Base-by-base conservation (phyloP, 2,797 vertebrate genomes). In the Bryconaethiops microstoma region DNA sequence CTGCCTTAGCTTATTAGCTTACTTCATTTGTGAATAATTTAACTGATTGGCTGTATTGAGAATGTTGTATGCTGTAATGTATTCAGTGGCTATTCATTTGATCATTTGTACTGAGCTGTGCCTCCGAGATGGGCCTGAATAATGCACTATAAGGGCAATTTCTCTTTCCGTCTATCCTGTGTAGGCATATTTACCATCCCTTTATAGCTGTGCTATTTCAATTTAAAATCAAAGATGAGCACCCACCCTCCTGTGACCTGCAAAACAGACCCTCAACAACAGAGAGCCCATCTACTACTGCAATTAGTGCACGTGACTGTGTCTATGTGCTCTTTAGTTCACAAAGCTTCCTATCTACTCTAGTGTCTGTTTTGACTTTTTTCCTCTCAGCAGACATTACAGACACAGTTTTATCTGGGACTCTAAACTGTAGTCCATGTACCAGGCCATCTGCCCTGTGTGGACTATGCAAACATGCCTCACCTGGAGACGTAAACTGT, bases 11-110 rank as follows among this genome's bases (percentile, higher is more conserved):
- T 81, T 72, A 82, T 79, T 83, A 69, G 64, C 6, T 23, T 50
- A 68, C 29, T 63, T 77, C 76, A 82, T 77, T 67, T 60, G 67
- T 42, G 78, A 77, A 75, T 73, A n/a, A 83, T 82, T 83, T 72
- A 54, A 70, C 5, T 14, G 60, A 72, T 35, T 14, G 52, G 67
- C 78, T 81, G 68, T 29, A 80, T 59, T 76, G 48, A 82, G n/a
- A 39, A 19, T 67, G 42, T 4, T 25, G 21, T 60, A 19, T 59
- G 23, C 9, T 60, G 5, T 68, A 62, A 74, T 62, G 40, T 57
- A 77, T 72, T 74, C 25, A 25, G n/a, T 45, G 23, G 19, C 50
- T 70, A 74, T 35, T 35, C 35, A 68, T 82, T 82, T 77, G 48
- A 50, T 67, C 59, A 82, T 77, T 82, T 77, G 59, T 82, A 67